Evolutionary conservation across 2,888 invertebrate genomes (phyloP), one percentile per base, ranked within the genome.

Genomic region (Agonopterix subpropinquella): DNA sequence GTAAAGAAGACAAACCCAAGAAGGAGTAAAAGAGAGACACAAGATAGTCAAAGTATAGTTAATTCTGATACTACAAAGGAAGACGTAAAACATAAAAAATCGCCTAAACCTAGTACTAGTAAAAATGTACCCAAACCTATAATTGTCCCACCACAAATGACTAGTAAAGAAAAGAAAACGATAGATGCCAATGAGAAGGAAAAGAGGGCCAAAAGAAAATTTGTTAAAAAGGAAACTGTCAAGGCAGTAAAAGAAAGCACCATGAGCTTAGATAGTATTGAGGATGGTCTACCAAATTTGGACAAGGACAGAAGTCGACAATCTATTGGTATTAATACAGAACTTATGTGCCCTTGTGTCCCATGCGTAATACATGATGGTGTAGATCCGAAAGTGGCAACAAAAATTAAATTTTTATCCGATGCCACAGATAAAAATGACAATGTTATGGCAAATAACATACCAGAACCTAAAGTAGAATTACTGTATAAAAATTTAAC

Each of bases 221-320:
- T 36, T 18, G n/a, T 36, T n/a, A 53, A 49, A 56, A 51, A 54
- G 57, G 54, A 51, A 54, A 56, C 3, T 39, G 15, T 8, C 52
- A 55, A 67, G 64, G 53, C 53, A 36, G 43, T 54, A 36, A 81
- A 81, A 71, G 81, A 82, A 63, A 79, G 56, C 46, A 83, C 72
- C 45, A 79, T 87, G 67, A 88, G 87, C 61, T 64, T 81, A 56
- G 87, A 86, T 55, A 88, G 87, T 55, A 72, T 87, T 42, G 86
- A 87, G 44, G 77, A 76, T 45, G 49, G 51, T 39, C 61, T 52
- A 51, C 53, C 36, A 58, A 42, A 58, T 50, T 61, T 55, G 9
- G 53, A 46, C 37, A 56, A 53, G 36, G 65, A 65, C 43, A 68
- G 65, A 56, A 73, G 36, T 44, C n/a, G 46, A 66, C 76, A 77